Evolutionary conservation across 2,113 vertebrate species (phyloP), one percentile per base, ranked within the genome.

Genomic region (Chunga burmeisteri): DNA sequence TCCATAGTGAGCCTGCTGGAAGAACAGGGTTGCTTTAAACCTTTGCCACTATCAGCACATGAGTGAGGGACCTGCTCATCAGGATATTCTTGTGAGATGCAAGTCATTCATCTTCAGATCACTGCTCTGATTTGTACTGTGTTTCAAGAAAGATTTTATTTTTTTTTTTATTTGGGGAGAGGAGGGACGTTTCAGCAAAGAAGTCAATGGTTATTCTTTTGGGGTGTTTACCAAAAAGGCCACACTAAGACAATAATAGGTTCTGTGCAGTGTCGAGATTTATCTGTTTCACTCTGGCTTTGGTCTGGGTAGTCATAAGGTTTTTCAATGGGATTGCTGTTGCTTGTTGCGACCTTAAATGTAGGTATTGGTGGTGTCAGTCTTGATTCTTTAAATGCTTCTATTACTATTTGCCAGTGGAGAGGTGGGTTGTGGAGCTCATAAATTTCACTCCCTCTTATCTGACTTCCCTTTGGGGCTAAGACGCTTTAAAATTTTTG

Each of bases 1-100:
- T 68, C 59, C 26, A 17, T 19, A n/a, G 58, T 6, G 32, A 79
- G 27, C 29, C 27, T 1, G 0, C 21, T 0, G 1, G 46, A 80
- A 79, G 40, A 84, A 59, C 0, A 32, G 59, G 30, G 13, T 20
- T 73, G 27, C 17, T 66, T n/a, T 47, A 36, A 36, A 65, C 36
- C 11, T 66, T 59, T 72, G 81, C 53, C 23, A 30, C 42, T 74
- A 8, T 22, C 36, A 30, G 61, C 61, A 73, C 11, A 27, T 42
- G 22, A 55, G 46, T 49, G 53, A 84, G 80, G 53, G 52, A 55
- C 63, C 56, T 59, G 38, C 36, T 77, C 29, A 11, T 53, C 46
- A 65, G 34, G 65, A 7, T 59, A 30, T 53, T 58, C 58, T 49
- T 38, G 42, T 68, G 44, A 68, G 27, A 44, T 55, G n/a, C 12